Evolutionary conservation across 2,113 vertebrate genomes (phyloP), one percentile per base, ranked within the genome.

Genomic region (Neofelis nebulosa): DNA sequence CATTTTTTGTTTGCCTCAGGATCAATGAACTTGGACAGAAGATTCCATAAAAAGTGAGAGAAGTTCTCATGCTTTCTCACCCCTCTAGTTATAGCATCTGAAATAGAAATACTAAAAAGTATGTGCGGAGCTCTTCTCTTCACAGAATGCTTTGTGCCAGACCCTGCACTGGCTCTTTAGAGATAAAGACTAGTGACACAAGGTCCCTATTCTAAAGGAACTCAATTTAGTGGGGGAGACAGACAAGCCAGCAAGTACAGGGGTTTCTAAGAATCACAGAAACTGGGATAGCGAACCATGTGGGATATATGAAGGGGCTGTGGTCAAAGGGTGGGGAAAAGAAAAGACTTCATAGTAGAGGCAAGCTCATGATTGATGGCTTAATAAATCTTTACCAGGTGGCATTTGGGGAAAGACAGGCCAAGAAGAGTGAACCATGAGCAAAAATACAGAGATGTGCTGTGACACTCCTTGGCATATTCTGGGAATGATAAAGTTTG

Each of bases 121-220:
- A 8, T 36, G 4, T 79, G 8, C 89, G 25, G 45, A 82, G 12
- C n/a, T 14, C 71, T 89, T 87, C 55, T 61, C 19, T 78, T 85
- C 5, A 50, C 12, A 83, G 4, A 63, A 33, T 48, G 15, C 76
- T 94, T 63, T 95, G 16, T 86, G 13, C 21, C 21, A 83, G 45
- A 50, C 48, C 68, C 81, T 94, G 36, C 79, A 48, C 45, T 84
- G 81, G 21, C 45, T 91, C 68, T 97, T 89, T 89, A 68, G 94
- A 86, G 8, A 63, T n/a, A 52, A 52, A 91, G 41, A 81, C 29
- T 55, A 71, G 61, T 31, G 76, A 96, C 91, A 74, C 11, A 76
- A 66, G 65, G 63, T 23, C 21, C 50, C 33, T 48, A 7, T 88
- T 95, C 36, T 94, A 45, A 86, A 81, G 76, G 52, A 85, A 27